phyloP scores from a whole-genome alignment of 2,888 invertebrate genomes.

The Leptopilina syphax region DNA sequence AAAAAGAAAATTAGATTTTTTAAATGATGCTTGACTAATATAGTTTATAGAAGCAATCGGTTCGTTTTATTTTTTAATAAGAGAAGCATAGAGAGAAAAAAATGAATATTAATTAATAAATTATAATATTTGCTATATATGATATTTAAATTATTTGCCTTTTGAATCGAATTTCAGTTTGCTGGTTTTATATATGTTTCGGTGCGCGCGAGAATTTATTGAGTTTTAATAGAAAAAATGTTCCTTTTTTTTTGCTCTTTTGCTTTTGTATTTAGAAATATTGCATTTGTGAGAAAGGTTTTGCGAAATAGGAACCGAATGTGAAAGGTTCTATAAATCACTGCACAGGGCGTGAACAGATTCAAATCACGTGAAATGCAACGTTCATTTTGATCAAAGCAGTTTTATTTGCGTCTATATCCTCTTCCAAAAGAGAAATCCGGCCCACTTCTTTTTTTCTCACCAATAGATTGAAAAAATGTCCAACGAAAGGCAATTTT shows the following conservation, averaged over 20 bases:
- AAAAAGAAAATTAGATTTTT: conserved; percentile 1
- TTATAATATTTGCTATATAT: no score
- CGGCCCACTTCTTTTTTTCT: not conserved
- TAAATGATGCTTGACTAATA: conserved; percentile 4
- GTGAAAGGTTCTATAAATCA: conserved; percentile 39
- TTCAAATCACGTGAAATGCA: conserved; percentile 39
- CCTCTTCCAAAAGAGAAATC: conserved; percentile 1
- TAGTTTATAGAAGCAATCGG: not conserved
- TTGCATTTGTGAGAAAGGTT: conserved; percentile 22
- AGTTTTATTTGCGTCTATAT: conserved; percentile 3
- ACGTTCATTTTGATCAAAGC: conserved; percentile 15
- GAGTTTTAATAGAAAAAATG: no score
- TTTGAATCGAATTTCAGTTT: no score
- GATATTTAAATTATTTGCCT: no score
- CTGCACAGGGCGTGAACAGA: conserved; percentile 33
- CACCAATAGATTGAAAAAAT: not conserved
- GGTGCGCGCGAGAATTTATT: no score
- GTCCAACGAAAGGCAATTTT: no score
- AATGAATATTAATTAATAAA: no score
- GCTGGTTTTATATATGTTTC: no score
- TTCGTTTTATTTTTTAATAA: no score
- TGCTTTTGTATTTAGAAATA: not conserved
- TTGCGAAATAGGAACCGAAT: conserved; percentile 27
- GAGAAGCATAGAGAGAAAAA: no score
- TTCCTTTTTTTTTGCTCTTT: no score